Conservation (phyloP, 1,140 invertebrate genomes). For the Zaprionus vittiger region DNA sequence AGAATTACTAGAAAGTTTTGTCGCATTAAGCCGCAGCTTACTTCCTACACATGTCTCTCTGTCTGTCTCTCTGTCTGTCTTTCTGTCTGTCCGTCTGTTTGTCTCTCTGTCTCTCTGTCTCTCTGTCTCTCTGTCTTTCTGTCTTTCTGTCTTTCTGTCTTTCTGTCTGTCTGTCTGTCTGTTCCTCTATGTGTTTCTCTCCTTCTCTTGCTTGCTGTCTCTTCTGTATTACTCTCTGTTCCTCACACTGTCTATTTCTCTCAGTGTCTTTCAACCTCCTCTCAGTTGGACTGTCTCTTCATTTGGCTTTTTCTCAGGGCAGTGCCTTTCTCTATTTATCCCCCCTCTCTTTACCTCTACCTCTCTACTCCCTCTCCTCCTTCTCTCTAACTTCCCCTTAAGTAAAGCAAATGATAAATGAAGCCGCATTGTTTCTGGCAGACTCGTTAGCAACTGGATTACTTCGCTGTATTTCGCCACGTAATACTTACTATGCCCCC, state of each 20-base stretch:
- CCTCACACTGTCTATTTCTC: too few species aligned
- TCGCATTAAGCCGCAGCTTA: constrained; percentile 25
- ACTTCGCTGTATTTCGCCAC: constrained; percentile 12
- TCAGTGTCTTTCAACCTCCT: too few species aligned
- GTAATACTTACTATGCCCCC: not conserved
- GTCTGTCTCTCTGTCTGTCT: not conserved
- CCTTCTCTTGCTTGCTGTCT: not conserved
- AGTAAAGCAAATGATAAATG: constrained; percentile 37
- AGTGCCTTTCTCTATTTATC: too few species aligned
- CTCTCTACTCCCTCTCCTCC: not conserved
- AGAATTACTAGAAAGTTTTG: constrained; percentile 41
- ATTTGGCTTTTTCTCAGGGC: not conserved
- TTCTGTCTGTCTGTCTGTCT: not conserved
- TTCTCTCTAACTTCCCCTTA: not conserved
- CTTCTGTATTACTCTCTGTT: not conserved
- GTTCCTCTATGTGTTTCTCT: not conserved
- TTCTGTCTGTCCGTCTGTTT: not conserved
- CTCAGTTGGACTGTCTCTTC: too few species aligned
- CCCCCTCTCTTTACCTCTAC: not conserved
- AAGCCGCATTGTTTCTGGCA: constrained; percentile 27
- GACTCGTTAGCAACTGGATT: constrained; percentile 33
- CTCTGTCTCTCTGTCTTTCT: not conserved
- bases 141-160: not conserved
- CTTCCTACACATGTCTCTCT: not conserved
- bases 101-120: not conserved